Evolutionary conservation across 1,140 invertebrate genomes (phyloP), one percentile per base, ranked within the genome.

Genomic region (Lithobius niger): DNA sequence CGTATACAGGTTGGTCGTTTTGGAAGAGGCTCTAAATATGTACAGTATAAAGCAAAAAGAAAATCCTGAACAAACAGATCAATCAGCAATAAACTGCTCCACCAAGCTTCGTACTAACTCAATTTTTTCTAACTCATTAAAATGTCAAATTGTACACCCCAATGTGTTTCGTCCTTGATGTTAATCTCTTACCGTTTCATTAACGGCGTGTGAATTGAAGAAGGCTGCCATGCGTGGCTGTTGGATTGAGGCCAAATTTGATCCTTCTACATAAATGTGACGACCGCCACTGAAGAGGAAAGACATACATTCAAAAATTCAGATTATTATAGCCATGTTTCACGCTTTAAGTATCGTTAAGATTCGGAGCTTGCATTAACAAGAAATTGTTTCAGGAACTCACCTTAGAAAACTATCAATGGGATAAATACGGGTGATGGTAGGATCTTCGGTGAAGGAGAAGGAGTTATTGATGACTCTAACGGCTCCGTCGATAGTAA

Each of bases 371-470:
- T n/a, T n/a, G n/a, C n/a, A n/a, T n/a, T n/a, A n/a, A n/a, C n/a
- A n/a, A n/a, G n/a, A 88, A 88, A 71, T 92, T 92, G 27, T 91
- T 89, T 72, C 91, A 86, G 2, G 16, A 15, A 44, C 22, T 47
- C 57, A 66, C 64, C 64, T 69, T 56, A 68, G 60, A 52, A 71
- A 74, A 27, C 63, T 64, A 15, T 63, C 62, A n/a, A 62, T 51
- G n/a, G 72, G 72, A 27, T 62, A 51, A 44, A 74, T 69, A 13
- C 57, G 52, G 15, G 43, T 59, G 27, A 97, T 87, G 0, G 82
- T 86, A n/a, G 93, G 93, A 74, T 97, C 91, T 55, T 82, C 79
- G 25, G 87, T 90, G 65, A 93, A 97, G 62, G 84, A 86, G 64
- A 87, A 97, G 18, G 90, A 81, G 10, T 77, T 74, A 26, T 71